Percentiles rank a stretch among this genome's conserved stretches.
These are phyloP conservation scores for Syngnathus typhle DNA, from an alignment of 2,113 vertebrate genomes.

Conservation along the genomic window DNA sequence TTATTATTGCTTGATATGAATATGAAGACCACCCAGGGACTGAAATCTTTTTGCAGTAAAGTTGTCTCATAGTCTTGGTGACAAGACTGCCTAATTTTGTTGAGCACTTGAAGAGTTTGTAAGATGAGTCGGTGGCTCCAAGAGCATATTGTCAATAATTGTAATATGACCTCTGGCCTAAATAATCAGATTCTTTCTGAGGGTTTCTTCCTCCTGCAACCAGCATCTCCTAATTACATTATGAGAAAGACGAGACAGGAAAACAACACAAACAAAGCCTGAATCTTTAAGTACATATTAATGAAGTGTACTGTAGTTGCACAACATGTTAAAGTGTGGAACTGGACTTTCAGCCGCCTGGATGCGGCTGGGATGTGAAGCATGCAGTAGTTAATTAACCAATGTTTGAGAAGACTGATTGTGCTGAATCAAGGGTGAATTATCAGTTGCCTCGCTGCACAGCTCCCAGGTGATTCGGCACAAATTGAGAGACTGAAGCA, in stretches of 20 bases:
- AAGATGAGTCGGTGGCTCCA: conserved; percentile 10
- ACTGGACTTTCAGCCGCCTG: not conserved
- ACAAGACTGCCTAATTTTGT: not conserved
- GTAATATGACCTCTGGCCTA: conserved; percentile 47
- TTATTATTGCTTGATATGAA: no score
- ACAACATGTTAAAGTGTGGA: conserved; percentile 3
- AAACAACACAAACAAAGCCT: conserved; percentile 17
- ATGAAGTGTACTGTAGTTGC: conserved; percentile 11
- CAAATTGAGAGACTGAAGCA: conserved; percentile 49
- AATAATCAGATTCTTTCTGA: conserved; percentile 44
- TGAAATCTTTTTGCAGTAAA: not conserved
- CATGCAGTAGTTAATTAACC: conserved; percentile 16
- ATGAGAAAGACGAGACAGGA: conserved; percentile 50
- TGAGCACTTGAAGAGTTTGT: not conserved
- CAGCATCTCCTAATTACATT: conserved; percentile 33
- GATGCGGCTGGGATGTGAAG: conserved; percentile 15
- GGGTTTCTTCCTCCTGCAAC: conserved; percentile 27
- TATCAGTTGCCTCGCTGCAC: conserved; percentile 37
- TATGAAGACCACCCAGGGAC: not conserved
- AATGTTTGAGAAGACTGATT: conserved; percentile 35
- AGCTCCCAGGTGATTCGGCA: conserved; percentile 25
- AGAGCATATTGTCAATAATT: conserved; percentile 18
- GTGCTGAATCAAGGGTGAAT: conserved; percentile 38
- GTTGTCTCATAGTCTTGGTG: not conserved
- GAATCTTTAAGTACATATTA: conserved; percentile 17